Base-by-base conservation (phyloP, 2,888 invertebrate species). In the Harmothoe impar region DNA sequence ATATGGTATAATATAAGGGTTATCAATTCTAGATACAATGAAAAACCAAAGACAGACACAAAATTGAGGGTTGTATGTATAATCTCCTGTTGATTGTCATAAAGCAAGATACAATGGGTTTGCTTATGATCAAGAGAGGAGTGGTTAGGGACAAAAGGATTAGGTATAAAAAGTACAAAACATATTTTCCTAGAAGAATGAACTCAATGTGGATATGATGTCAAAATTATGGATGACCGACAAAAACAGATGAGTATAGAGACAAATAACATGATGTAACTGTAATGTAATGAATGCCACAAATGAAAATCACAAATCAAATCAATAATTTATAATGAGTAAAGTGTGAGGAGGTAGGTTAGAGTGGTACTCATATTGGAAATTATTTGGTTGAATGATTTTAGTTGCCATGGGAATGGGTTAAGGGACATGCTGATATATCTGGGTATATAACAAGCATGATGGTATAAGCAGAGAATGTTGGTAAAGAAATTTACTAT, bases 281-380 rank as follows among this genome's bases (percentile, higher is more conserved):
- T n/a, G n/a, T n/a, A n/a, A 43, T 43, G 3, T 43, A 10, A 43
- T 10, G 10, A 43, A 43, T 43, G 10, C 10, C 43, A 43, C 43
- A 43, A 10, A 43, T 10, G 10, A 43, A 43, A 43, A 7, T 43
- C 43, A 43, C 10, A 10, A 43, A 43, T 43, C 43, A 43, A 10
- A 43, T 43, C 10, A 43, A 10, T 3, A 7, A 43, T 10, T 43
- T 43, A 10, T 62, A 62, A 20, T 62, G 3, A n/a, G 62, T 62
- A n/a, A 12, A n/a, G 15, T n/a, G 17, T 29, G 72, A 72, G 29
- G 29, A 43, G 43, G 81, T 33, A 35, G 33, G 23, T 81, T 81
- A 81, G 81, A 81, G 1, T 81, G 81, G 81, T 81, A 35, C 81
- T 81, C 43, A 33, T 43, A 43, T 81, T 81, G 35, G 81, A 81